Conservation (phyloP, 2,113 vertebrate genomes). For the Oenanthe oenanthe region DNA sequence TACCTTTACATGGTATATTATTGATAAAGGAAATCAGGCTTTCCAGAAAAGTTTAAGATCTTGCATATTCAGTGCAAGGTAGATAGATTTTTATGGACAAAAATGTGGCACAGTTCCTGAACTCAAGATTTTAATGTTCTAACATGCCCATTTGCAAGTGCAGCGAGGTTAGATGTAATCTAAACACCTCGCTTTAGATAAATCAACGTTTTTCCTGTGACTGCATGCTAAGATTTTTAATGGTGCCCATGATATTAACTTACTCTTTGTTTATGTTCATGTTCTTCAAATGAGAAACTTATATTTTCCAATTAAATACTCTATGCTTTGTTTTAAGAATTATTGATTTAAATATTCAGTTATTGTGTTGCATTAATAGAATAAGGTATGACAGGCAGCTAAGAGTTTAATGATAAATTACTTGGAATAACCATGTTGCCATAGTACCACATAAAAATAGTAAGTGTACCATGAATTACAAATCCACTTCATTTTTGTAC, state of each 20-base stretch:
- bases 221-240: neutral
- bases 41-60: neutral
- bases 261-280: neutral
- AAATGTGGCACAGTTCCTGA: neutral
- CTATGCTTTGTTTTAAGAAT: neutral
- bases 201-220: neutral
- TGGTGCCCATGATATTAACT: neutral
- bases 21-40: neutral
- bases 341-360: neutral
- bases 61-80: neutral
- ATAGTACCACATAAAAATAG: slow-evolving; percentile 62
- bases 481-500: neutral
- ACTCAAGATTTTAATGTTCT: neutral
- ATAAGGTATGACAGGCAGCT: slow-evolving; percentile 17
- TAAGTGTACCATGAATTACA: slow-evolving; percentile 11
- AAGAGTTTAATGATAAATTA: slow-evolving; percentile 52
- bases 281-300: neutral
- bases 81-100: neutral
- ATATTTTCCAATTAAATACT: neutral
- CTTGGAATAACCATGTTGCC: slow-evolving; percentile 60
- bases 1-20: neutral
- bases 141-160: neutral
- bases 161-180: neutral
- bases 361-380: slow-evolving; percentile 46
- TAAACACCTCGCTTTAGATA: neutral